These are phyloP conservation scores for Cyclophora punctaria DNA, from an alignment of 2,888 invertebrate species.

Conservation along the genomic window DNA sequence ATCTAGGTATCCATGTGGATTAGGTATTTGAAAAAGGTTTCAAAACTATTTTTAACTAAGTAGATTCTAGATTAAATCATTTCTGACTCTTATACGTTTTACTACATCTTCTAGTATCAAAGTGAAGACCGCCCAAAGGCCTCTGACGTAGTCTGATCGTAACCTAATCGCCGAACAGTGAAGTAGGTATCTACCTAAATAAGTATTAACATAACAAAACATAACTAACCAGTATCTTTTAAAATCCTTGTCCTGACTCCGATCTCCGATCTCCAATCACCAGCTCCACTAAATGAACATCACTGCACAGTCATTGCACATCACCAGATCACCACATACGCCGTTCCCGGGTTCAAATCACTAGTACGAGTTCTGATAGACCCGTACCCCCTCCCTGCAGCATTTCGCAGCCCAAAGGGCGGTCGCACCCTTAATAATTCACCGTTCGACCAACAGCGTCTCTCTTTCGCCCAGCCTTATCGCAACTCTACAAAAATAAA, in stretches of 20 bases:
- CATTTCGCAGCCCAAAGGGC: constrained; percentile 62
- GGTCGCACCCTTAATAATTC: constrained; percentile 63
- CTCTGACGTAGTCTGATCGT: background rate
- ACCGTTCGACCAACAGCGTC: constrained; percentile 48
- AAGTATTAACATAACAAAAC: no score
- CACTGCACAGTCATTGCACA: constrained; percentile 37
- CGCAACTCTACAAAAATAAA: constrained; percentile 16
- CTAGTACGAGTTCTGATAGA: constrained; percentile 59
- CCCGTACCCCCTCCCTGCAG: constrained; percentile 19
- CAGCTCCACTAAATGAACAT: constrained; percentile 35
- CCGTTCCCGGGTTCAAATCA: constrained; percentile 34
- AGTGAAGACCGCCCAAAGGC: no score
- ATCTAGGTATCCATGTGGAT: no score
- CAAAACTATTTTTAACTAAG: no score
- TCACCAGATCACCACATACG: constrained; percentile 38
- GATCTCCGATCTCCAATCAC: constrained; percentile 6
- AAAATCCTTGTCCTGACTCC: no score
- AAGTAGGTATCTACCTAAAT: background rate
- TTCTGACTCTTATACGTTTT: no score
- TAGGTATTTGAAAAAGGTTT: no score
- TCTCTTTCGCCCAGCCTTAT: constrained; percentile 16
- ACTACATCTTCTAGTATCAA: no score
- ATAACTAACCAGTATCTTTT: background rate
- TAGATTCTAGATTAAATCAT: no score
- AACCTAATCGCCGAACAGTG: background rate